phyloP scores from a whole-genome alignment of 2,888 invertebrate species.

The Oscheius sp. region DNA sequence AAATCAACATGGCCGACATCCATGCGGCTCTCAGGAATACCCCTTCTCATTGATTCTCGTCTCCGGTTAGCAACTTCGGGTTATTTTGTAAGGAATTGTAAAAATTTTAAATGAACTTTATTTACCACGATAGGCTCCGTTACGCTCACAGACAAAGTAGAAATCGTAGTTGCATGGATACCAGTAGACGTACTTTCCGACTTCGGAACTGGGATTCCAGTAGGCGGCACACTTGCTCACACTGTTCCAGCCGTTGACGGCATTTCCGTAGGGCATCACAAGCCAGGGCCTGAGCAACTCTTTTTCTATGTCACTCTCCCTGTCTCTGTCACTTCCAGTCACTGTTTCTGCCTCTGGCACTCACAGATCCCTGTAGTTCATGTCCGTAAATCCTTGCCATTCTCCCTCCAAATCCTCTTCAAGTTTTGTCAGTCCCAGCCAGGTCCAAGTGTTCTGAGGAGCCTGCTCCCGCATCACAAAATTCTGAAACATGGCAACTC shows the following conservation, averaged over 20 bases:
- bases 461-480: constrained; percentile 5
- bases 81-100: not conserved
- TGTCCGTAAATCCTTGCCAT: not conserved
- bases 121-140: too few species aligned
- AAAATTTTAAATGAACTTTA: too few species aligned
- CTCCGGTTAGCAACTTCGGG: not conserved
- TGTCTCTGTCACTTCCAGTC: too few species aligned
- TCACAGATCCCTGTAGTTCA: constrained; percentile 4
- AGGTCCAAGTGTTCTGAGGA: constrained; percentile 39
- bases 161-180: constrained; percentile 50
- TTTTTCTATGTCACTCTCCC: too few species aligned
- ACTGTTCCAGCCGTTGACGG: constrained; percentile 49
- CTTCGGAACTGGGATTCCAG: constrained; percentile 39
- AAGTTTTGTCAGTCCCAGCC: constrained; percentile 44
- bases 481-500: not conserved
- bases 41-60: not conserved
- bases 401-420: not conserved
- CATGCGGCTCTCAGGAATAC: not conserved
- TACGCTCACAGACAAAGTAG: constrained; percentile 48
- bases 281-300: constrained; percentile 41
- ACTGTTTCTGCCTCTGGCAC: too few species aligned
- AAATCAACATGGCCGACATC: constrained; percentile 11
- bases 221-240: constrained; percentile 54
- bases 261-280: constrained; percentile 46
- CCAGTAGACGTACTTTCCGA: constrained; percentile 45